Base-by-base conservation (phyloP, 2,888 invertebrate genomes). In the Nemotelus nigrinus region DNA sequence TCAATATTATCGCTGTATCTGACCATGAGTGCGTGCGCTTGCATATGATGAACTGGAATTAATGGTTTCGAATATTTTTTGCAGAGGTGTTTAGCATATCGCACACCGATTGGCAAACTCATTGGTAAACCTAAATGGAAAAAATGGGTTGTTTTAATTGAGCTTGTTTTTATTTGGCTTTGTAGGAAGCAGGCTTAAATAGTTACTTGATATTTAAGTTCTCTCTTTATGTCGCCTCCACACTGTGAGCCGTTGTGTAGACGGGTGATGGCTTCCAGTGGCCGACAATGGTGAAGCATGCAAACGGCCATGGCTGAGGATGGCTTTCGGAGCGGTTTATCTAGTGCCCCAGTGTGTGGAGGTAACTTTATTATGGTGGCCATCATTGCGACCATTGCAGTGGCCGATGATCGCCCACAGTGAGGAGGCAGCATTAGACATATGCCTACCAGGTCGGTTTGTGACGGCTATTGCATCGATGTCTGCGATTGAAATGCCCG, bases 11-110 rank as follows among this genome's bases (percentile, higher is more conserved):
- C 85, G 39, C 90, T 88, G 92, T 98, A 92, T 84, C 98, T 90
- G 43, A 92, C 93, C 25, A 95, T 95, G 78, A 99, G 88, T 3
- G 99, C 97, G 89, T 99, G 99, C 2, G 99, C 99, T 89, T 98
- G 94, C 99, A 99, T 99, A 83, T 99, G 99, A 89, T 99, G 99
- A 78, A 99, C 93, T 0, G 99, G 97, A 84, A 99, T 95, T 80
- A 99, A 88, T 0, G 97, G 96, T 85, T 94, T 95, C 0, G 89
- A 87, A 80, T 91, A 88, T 75, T 88, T 87, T 81, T 88, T 89
- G 41, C 93, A 91, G 70, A 97, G 86, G 83, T 93, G 89, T 83
- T 93, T 94, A 1, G 95, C 96, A 90, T 95, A 95, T 81, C 92
- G 91, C 63, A 93, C 88, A 53, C 98, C 98, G 79, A 98, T 92